Evolutionary conservation across 2,113 vertebrate genomes (phyloP).

Genomic region (Malurus cyaneus): DNA sequence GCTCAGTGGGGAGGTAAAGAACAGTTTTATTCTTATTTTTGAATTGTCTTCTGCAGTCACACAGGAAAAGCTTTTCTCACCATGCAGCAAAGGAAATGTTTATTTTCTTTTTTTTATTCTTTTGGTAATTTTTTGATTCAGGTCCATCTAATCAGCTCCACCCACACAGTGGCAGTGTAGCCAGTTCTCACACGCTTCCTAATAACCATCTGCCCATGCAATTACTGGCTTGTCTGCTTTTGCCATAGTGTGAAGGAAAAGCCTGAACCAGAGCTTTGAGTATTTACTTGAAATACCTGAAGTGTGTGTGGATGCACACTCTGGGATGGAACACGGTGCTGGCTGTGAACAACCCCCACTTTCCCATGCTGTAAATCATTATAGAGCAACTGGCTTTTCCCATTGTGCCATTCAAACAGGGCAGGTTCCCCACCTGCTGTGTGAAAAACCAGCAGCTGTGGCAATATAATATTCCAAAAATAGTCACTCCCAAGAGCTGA

Average conservation of each 20-base stretch:
- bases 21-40: constrained; percentile 60
- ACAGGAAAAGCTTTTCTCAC: constrained; percentile 34
- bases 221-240: constrained; percentile 48
- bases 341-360: not conserved
- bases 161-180: constrained; percentile 48
- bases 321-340: not conserved
- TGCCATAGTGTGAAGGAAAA: not conserved
- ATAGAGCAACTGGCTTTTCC: not conserved
- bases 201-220: constrained; percentile 28
- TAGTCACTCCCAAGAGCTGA: not conserved
- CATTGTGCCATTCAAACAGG: not conserved
- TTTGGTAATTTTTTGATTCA: not conserved
- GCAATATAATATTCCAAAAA: not conserved
- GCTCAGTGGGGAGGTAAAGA: constrained; percentile 21
- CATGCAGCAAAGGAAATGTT: constrained; percentile 19
- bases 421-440: constrained; percentile 10
- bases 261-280: not conserved
- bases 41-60: constrained; percentile 3
- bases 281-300: constrained; percentile 34
- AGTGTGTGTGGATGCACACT: not conserved
- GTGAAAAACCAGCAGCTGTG: constrained; percentile 32
- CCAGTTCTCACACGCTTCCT: constrained; percentile 37
- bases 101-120: not conserved
- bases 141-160: constrained; percentile 52
- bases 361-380: not conserved